Conservation (phyloP, 2,113 vertebrate species). For the Sceloporus undulatus region DNA sequence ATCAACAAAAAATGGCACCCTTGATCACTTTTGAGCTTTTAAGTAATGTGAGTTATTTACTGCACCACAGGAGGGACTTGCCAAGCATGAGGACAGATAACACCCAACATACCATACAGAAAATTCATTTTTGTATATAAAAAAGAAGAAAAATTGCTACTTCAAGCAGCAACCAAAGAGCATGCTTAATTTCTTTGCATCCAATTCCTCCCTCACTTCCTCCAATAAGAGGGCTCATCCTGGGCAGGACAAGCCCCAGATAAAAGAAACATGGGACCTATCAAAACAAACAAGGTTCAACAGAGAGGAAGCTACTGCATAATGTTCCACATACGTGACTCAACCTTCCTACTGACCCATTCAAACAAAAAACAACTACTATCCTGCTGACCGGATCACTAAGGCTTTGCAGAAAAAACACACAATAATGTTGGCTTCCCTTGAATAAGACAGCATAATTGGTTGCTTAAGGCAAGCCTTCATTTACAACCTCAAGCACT, state of each 20-base stretch:
- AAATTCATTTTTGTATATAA: not conserved
- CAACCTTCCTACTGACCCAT: slow-evolving; percentile 13
- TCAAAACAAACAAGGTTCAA: not conserved
- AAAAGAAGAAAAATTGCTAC: not conserved
- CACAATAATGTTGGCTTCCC: not conserved
- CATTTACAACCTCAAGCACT: not conserved
- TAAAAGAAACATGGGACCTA: not conserved
- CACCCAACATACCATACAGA: not conserved
- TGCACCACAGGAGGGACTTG: not conserved
- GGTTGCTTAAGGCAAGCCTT: not conserved
- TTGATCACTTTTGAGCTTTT: not conserved
- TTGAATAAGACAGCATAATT: not conserved
- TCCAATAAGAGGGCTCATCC: not conserved
- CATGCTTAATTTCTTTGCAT: not conserved
- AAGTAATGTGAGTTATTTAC: not conserved
- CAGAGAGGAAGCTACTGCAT: not conserved
- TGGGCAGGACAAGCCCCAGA: not conserved
- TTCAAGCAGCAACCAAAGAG: not conserved
- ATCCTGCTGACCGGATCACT: not conserved
- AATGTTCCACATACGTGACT: not conserved
- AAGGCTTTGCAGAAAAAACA: not conserved
- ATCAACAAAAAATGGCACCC: not conserved
- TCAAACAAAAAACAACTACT: not conserved
- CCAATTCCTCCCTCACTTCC: not conserved
- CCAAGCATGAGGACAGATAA: not conserved